A percentile compares a stretch with the other conserved stretches of the same genome.
These are phyloP conservation scores for Aspidiotus destructor DNA, from an alignment of 2,888 invertebrate species.

Conservation along the genomic window DNA sequence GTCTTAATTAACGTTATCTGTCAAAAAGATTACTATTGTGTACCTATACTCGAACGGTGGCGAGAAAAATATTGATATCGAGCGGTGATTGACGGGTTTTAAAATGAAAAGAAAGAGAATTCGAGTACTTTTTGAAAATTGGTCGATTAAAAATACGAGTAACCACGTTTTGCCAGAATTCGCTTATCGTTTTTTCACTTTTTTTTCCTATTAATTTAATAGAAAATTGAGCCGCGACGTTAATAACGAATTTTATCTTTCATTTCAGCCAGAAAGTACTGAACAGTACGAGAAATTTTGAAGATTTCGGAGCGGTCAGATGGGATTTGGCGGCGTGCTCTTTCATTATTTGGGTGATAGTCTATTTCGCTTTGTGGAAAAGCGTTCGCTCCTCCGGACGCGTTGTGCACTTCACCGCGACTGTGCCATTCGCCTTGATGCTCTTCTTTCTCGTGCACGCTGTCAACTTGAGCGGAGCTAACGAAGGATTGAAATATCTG, in stretches of 20 bases:
- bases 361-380: constrained; percentile 94
- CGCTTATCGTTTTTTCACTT: not conserved
- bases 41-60: too few relatives aligned
- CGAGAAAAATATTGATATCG: too few relatives aligned
- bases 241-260: constrained; percentile 3
- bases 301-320: constrained; percentile 66
- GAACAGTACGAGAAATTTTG: constrained; percentile 72
- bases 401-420: constrained; percentile 86
- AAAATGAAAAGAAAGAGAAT: too few relatives aligned
- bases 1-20: too few relatives aligned
- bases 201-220: not conserved
- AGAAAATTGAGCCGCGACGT: not conserved
- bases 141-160: too few relatives aligned
- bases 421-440: constrained; percentile 80
- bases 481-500: constrained; percentile 73
- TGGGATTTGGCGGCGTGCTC: constrained; percentile 86
- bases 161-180: too few relatives aligned
- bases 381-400: constrained; percentile 87
- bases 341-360: constrained; percentile 83
- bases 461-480: constrained; percentile 80
- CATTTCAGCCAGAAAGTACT: constrained; percentile 66
- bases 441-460: constrained; percentile 77
- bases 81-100: too few relatives aligned
- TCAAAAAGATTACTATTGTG: too few relatives aligned
- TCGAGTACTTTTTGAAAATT: too few relatives aligned